Base-by-base conservation (phyloP, 2,113 vertebrate genomes). In the Romanogobio albipinnatus region DNA sequence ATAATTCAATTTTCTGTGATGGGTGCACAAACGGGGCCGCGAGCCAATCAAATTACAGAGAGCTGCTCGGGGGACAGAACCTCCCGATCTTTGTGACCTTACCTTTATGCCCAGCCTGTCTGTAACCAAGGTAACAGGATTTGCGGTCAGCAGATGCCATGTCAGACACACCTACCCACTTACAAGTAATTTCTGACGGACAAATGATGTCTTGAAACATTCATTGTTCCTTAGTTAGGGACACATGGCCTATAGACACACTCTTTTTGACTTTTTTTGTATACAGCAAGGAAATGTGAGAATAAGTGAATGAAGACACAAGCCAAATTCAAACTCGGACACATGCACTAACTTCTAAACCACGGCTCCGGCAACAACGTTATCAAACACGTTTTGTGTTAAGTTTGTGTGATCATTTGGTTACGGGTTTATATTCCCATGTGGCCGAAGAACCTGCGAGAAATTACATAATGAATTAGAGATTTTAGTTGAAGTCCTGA, bases 1-100 rank as follows among this genome's bases (percentile, higher is more conserved):
- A 82, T 82, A 71, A 82, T 82, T 82, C 64, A 58, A 82, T 82
- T 82, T 82, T 82, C 80, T 56, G 47, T 82, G 62, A 71, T 70
- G 62, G 80, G 62, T 70, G 62, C 80, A 71, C 64, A 53, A 82
- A 82, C 26, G 47, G 66, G 47, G 80, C 49, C 49, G 33, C 5
- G 47, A 71, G 66, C 49, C 80, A 82, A 82, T 82, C 80, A 82
- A 82, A 82, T 71, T 82, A 82, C 49, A 82, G 47, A 9, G 64
- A 71, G 19, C 80, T 6, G 80, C 80, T 51, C 80, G n/a, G 33
- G 64, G 64, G 80, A 71, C 79, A 82, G 29, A 56, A 39, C 80
- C 80, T 70, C 64, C 33, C 7, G 49, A 66, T 71, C 80, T 53
- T 29, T 71, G 64, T 82, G 64, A 82, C 64, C 62, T 82, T 82